These are phyloP conservation scores for Sinopyrophorus schimmeli DNA, from an alignment of 2,888 invertebrate genomes.

Conservation along the genomic window DNA sequence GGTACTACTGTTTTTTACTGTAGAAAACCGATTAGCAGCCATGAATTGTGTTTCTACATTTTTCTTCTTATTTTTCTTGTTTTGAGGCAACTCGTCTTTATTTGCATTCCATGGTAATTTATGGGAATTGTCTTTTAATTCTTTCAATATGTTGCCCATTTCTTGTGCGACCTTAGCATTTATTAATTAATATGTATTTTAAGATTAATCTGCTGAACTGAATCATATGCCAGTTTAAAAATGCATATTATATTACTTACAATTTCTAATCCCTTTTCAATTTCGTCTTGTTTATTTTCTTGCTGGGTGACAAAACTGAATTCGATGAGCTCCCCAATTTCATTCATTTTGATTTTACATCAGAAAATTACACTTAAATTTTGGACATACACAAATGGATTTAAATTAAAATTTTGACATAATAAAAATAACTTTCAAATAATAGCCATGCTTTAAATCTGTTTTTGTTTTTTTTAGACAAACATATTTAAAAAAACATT, in stretches of 20 bases:
- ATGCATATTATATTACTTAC: constrained; percentile 7
- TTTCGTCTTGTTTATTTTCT: constrained; percentile 2
- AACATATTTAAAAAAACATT: no score
- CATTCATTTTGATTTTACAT: no score
- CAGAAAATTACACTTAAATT: no score
- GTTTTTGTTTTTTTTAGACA: no score
- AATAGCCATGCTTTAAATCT: no score
- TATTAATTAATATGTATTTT: background rate
- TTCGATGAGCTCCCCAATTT: background rate
- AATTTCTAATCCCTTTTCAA: constrained; percentile 18
- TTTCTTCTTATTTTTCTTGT: background rate
- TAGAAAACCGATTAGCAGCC: background rate
- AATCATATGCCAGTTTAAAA: no score
- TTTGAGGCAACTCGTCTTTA: background rate
- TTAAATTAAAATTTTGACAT: no score
- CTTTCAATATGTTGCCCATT: constrained; percentile 15
- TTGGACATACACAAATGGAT: no score
- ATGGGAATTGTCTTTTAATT: constrained; percentile 11
- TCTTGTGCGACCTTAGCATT: constrained; percentile 9
- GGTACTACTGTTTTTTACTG: background rate
- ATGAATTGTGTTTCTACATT: background rate
- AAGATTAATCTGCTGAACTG: background rate
- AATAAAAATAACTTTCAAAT: no score
- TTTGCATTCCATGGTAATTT: background rate
- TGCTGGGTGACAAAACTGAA: no score